These are phyloP conservation scores for Amphibalanus amphitrite DNA, from an alignment of 1,140 invertebrate genomes.

Conservation along the genomic window DNA sequence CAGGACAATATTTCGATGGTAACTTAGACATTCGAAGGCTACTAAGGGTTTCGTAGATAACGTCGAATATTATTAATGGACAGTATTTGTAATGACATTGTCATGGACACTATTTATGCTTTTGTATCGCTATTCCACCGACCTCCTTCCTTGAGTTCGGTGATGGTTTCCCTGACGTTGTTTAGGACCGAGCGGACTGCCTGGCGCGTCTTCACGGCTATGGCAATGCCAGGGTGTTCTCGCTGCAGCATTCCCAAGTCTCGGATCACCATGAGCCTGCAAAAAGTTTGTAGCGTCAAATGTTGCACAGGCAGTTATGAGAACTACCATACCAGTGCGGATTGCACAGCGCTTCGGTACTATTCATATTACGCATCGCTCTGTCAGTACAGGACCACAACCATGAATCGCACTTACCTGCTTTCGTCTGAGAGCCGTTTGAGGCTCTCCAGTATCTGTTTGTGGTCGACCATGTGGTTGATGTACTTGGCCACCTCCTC, in stretches of 20 bases:
- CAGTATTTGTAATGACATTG: background rate
- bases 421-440: background rate
- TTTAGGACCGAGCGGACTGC: constrained; percentile 30
- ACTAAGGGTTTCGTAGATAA: background rate
- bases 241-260: constrained; percentile 23
- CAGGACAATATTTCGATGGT: background rate
- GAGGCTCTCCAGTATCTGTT: constrained; percentile 21
- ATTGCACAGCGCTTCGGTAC: background rate
- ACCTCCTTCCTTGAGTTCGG: background rate
- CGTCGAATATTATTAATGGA: background rate
- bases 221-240: constrained; percentile 28
- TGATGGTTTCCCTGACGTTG: constrained; percentile 22
- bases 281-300: background rate
- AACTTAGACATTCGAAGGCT: background rate
- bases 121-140: background rate
- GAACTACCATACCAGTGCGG: background rate
- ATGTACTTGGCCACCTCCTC: constrained; percentile 36
- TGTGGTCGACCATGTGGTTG: constrained; percentile 36
- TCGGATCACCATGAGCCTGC: background rate
- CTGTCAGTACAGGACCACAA: background rate
- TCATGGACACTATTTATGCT: background rate
- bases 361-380: background rate
- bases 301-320: background rate
- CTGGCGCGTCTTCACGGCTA: constrained; percentile 31
- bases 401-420: background rate